These are phyloP conservation scores for Chaetodon auriga DNA, from an alignment of 2,113 vertebrate species.

Conservation along the genomic window DNA sequence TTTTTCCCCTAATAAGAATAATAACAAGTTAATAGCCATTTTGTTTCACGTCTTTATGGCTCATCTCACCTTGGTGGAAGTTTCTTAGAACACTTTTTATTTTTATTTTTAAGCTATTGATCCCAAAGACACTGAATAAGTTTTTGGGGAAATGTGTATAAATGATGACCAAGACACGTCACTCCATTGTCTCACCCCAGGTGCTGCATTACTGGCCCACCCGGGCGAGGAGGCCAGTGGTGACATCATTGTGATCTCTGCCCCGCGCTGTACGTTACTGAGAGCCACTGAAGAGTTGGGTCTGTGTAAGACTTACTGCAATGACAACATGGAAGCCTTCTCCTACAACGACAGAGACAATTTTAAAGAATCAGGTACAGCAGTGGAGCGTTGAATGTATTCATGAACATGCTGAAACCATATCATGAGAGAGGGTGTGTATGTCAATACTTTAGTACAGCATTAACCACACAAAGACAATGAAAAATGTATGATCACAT, in stretches of 20 bases:
- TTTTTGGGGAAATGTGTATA: not conserved
- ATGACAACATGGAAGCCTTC: slow-evolving; percentile 82
- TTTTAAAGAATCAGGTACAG: slow-evolving; percentile 83
- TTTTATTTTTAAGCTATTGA: not conserved
- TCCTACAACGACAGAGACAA: slow-evolving; percentile 80
- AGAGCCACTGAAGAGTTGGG: slow-evolving; percentile 83
- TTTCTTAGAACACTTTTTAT: not conserved
- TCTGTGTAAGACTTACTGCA: slow-evolving; percentile 79
- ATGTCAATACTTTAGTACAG: not conserved
- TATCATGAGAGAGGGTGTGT: not conserved
- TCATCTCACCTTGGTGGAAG: not conserved
- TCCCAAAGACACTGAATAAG: not conserved
- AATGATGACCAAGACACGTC: not conserved
- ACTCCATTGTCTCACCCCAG: slow-evolving; percentile 43
- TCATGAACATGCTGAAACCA: not conserved
- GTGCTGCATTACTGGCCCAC: slow-evolving; percentile 82
- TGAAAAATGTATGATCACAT: not conserved
- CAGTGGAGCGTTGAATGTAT: not conserved
- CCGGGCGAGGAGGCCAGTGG: slow-evolving; percentile 84
- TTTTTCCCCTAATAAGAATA: not conserved
- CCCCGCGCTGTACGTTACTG: slow-evolving; percentile 83
- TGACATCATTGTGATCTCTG: slow-evolving; percentile 83
- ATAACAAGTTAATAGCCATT: not conserved
- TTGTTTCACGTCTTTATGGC: not conserved
- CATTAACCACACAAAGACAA: not conserved